Evolutionary conservation across 2,113 vertebrate genomes (phyloP), one percentile per base, ranked within the genome.

Genomic region (Eurypyga helias): DNA sequence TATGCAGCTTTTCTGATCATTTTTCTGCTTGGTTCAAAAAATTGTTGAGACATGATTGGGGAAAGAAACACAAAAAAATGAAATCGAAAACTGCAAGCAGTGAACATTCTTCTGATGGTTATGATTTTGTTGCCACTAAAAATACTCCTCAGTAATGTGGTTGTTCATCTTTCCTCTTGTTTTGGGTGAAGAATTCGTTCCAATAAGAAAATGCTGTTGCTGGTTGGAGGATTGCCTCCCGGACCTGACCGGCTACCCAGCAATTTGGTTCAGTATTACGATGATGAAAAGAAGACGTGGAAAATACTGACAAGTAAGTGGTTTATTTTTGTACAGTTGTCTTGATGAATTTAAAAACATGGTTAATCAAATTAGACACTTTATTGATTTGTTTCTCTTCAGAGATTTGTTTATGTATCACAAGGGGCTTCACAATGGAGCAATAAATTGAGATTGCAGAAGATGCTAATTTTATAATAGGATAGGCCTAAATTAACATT

Each of bases 241-340:
- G 99, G 99, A 98, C 99, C 99, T 29, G 99, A 99, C 98, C 99
- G 99, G 89, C 99, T 99, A 90, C 99, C 99, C 96, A 99, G 99
- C 98, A 99, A 99, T 98, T 98, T 99, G 98, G 99, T 99, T 98
- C 99, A 99, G 97, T 99, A 99, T 98, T 99, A 99, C 36, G 99
- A 99, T 58, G 99, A 99, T 75, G 99, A 99, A 97, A 99, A 99
- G 99, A 99, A 99, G 98, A 99, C 99, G 5, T 99, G 99, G 99
- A 99, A 99, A 98, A 99, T 99, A 97, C 99, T 99, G 97, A 99
- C 99, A 98, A 99, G 99, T 99, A 98, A 99, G 99, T 99, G 87
- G 67, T 95, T 97, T 97, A 66, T 93, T 97, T 95, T 96, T 95
- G 73, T 95, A 93, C 87, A 97, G 91, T 95, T 98, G 93, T 97